Conservation (phyloP, 2,113 vertebrate genomes). For the Bostrychus sinensis region DNA sequence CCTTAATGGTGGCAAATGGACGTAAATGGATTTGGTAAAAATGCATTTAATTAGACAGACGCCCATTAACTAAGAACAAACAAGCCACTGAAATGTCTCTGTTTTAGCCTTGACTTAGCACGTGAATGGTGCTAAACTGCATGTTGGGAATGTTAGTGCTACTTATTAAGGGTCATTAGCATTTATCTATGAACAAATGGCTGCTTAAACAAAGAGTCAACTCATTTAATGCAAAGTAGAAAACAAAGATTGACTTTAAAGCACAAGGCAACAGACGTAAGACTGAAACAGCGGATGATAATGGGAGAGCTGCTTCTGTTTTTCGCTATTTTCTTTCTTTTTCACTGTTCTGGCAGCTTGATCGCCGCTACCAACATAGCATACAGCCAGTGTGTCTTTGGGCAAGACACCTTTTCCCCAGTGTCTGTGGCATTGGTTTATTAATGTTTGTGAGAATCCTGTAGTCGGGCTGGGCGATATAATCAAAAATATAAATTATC, state of each 20-base stretch:
- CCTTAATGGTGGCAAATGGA: neutral
- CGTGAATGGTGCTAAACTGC: neutral
- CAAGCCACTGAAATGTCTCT: neutral
- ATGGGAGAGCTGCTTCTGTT: no score
- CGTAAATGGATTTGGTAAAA: slow-evolving; percentile 4
- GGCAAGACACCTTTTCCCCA: no score
- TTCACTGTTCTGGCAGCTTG: no score
- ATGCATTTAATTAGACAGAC: neutral
- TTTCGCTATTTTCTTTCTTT: no score
- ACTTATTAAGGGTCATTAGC: neutral
- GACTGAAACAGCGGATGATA: neutral
- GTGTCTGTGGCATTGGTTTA: no score
- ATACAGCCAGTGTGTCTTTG: no score
- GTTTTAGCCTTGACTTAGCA: neutral
- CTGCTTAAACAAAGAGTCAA: neutral
- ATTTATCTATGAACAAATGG: neutral
- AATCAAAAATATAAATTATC: no score
- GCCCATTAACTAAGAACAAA: slow-evolving; percentile 1
- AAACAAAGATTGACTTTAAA: neutral
- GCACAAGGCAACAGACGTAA: neutral
- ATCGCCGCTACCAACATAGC: no score
- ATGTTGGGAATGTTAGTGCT: neutral
- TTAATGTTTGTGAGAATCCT: no score
- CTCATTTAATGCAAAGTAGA: neutral
- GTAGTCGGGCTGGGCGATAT: no score